Evolutionary conservation across 2,888 invertebrate species (phyloP), one percentile per base, ranked within the genome.

Genomic region (Asteroscopus sphinx): DNA sequence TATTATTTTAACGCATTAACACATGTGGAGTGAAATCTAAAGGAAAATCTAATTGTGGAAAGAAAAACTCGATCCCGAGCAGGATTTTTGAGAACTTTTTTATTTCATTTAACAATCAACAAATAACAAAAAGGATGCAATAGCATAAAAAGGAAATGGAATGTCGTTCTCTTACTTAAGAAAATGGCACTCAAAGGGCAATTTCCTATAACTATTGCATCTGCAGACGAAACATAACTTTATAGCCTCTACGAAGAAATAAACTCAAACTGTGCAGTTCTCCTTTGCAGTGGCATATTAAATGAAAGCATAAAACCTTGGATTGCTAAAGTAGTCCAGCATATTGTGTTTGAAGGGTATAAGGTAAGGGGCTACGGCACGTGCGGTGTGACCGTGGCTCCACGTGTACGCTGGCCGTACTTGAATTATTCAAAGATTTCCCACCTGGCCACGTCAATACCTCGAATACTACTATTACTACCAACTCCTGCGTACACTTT

Each of bases 381-480:
- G 67, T 73, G 66, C 17, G 8, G 1, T 16, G 12, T 55, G 56
- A 42, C 66, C 69, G 13, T 52, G 74, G 35, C 44, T 44, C 28
- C 67, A 67, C 73, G 68, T 68, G 64, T 30, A 9, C 17, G 33
- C n/a, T 33, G 25, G n/a, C 17, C 37, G 30, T 59, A 36, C 45
- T 60, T 72, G 60, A 63, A 63, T 72, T 46, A 72, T 73, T 66
- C 75, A 75, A 66, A 66, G 72, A 69, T 56, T 72, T 58, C 63
- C 42, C 62, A 48, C n/a, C n/a, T n/a, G n/a, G n/a, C n/a, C n/a
- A n/a, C 51, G 26, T 51, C 39, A 36, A 15, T 40, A 30, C 21
- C 37, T 12, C 13, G 45, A 33, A 35, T 13, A 26, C 21, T 33
- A 17, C 17, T 13, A 4, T 15, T 6, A 4, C 17, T 21, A 2